phyloP scores from a whole-genome alignment of 2,797 vertebrate genomes.

The Argentina silus region DNA sequence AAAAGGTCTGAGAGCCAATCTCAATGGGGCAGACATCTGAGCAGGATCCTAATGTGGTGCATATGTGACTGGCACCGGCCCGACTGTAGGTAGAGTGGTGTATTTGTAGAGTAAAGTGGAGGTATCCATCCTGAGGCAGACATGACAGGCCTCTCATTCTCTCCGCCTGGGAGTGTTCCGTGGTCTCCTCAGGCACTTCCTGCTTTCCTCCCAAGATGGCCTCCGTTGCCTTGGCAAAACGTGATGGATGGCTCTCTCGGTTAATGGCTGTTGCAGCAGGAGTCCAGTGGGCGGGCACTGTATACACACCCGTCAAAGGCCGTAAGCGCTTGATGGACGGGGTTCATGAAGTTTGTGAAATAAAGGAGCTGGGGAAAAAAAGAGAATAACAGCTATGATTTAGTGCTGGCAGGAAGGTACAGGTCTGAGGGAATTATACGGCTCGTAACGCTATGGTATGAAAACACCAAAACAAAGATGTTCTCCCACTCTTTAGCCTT shows the following conservation, averaged over 20 bases:
- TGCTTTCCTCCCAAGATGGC: slow-evolving; percentile 33
- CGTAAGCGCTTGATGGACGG: slow-evolving; percentile 31
- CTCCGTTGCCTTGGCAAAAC: slow-evolving; percentile 25
- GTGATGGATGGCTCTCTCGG: slow-evolving; percentile 20
- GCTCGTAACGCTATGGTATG: slow-evolving; percentile 12
- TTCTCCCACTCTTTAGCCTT: not conserved
- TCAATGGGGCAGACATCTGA: not conserved
- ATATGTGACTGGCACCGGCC: not conserved
- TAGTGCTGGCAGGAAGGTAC: slow-evolving; percentile 42
- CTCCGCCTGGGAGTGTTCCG: slow-evolving; percentile 8
- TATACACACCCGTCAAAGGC: slow-evolving; percentile 1
- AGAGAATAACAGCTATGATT: slow-evolving; percentile 43
- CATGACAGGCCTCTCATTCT: slow-evolving; percentile 10
- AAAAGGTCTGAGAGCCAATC: not conserved
- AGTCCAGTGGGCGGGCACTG: slow-evolving; percentile 13
- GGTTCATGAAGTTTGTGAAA: slow-evolving; percentile 52
- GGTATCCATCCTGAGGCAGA: slow-evolving; percentile 14
- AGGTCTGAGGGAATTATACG: slow-evolving; percentile 20
- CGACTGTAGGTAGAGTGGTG: slow-evolving; percentile 33
- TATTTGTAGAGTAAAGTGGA: slow-evolving; percentile 3
- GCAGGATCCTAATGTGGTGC: not conserved
- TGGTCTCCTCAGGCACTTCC: slow-evolving; percentile 24
- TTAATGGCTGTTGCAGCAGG: slow-evolving; percentile 33
- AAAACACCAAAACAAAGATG: slow-evolving; percentile 3
- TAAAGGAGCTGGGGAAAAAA: slow-evolving; percentile 32